Evolutionary conservation across 2,113 vertebrate genomes (phyloP).

Genomic region (Nycticryphes semicollaris): DNA sequence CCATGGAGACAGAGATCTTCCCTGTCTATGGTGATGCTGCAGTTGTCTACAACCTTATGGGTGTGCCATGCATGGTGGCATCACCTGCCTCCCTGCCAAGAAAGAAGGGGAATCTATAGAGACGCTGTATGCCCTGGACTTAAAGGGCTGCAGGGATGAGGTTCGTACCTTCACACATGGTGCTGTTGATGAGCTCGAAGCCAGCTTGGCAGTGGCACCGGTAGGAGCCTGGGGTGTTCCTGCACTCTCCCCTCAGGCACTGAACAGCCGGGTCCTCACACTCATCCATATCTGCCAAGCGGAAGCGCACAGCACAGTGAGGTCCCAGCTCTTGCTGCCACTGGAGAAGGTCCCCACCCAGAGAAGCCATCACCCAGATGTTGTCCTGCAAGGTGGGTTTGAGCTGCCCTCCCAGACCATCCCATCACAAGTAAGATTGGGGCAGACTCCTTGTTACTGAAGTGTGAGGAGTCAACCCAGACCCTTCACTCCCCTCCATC

Average conservation of each 20-base stretch:
- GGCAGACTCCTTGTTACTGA: background rate
- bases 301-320: conserved; percentile 5
- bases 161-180: conserved; percentile 59
- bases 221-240: conserved; percentile 81
- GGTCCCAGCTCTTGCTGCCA: background rate
- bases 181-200: conserved; percentile 73
- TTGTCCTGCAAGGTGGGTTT: background rate
- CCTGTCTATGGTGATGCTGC: background rate
- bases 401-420: background rate
- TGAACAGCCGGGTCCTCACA: conserved; percentile 69
- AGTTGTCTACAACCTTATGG: background rate
- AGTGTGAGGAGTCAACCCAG: background rate
- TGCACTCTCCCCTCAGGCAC: conserved; percentile 76
- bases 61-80: background rate
- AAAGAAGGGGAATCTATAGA: background rate
- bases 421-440: background rate
- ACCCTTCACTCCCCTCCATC: background rate
- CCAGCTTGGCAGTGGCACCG: conserved; percentile 78
- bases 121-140: background rate
- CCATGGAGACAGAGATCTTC: background rate
- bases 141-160: background rate
- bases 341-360: background rate
- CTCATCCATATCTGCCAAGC: conserved; percentile 77
- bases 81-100: background rate
- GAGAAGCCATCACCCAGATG: background rate